A percentile compares a stretch with the other conserved stretches of the same genome.
phyloP scores from a whole-genome alignment of 2,888 invertebrate genomes.

The Megaustenia siamemsis region DNA sequence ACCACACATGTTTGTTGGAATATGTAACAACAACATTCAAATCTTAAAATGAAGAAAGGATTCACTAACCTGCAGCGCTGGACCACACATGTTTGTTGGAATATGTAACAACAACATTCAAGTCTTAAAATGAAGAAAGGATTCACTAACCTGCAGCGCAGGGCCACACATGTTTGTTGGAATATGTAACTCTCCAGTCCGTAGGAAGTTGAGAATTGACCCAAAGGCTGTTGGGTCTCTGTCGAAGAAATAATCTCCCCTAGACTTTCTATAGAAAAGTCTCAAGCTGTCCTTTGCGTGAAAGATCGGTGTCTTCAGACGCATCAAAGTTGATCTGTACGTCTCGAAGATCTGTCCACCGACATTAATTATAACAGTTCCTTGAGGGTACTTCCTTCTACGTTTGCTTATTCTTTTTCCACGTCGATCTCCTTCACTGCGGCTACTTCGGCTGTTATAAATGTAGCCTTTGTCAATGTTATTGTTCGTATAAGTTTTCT shows the following conservation, averaged over 20 bases:
- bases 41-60: too few species aligned
- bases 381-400: conserved; percentile 52
- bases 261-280: conserved; percentile 66
- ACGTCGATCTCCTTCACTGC: background rate
- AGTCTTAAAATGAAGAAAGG: too few species aligned
- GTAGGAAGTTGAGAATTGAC: conserved; percentile 73
- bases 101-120: too few species aligned
- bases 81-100: too few species aligned
- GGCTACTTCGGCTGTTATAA: background rate
- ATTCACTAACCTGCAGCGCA: conserved; percentile 59
- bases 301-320: conserved; percentile 65
- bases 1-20: too few species aligned
- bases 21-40: too few species aligned
- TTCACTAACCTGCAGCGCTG: too few species aligned
- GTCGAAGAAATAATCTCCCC: conserved; percentile 75
- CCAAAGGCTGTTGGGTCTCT: conserved; percentile 75
- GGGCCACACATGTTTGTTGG: conserved; percentile 76
- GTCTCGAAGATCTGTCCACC: conserved; percentile 75
- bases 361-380: conserved; percentile 72
- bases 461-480: background rate
- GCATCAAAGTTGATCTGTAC: conserved; percentile 67
- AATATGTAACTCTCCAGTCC: conserved; percentile 76
- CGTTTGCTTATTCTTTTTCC: conserved; percentile 15
- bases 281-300: conserved; percentile 68
- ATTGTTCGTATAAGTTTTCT: background rate